A percentile compares a stretch with the other conserved stretches of the same genome.
phyloP scores from a whole-genome alignment of 2,888 invertebrate species.

The Smittia sp. region DNA sequence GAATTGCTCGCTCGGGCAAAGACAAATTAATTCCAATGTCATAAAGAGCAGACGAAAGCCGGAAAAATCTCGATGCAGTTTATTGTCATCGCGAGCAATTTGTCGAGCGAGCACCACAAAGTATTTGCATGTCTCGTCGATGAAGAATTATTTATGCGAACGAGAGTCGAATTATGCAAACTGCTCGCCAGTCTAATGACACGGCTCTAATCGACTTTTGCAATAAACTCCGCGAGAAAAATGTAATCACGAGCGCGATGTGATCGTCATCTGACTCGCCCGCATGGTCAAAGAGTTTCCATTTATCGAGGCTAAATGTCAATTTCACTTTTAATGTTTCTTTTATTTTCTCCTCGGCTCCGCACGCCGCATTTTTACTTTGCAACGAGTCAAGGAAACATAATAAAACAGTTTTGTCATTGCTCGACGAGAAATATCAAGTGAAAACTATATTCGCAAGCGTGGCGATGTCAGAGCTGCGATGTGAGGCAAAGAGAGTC shows the following conservation, averaged over 20 bases:
- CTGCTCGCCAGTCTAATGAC: not conserved
- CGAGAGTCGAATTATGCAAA: constrained; percentile 17
- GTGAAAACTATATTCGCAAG: too few relatives aligned
- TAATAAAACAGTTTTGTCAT: constrained; percentile 3
- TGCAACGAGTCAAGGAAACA: not conserved
- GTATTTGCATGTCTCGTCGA: not conserved
- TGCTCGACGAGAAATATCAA: not conserved
- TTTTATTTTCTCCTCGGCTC: not conserved
- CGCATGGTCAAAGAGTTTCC: not conserved
- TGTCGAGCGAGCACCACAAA: not conserved
- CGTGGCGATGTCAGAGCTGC: not conserved
- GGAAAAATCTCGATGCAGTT: not conserved
- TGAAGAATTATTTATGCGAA: not conserved
- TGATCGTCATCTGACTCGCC: not conserved
- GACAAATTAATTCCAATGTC: constrained; percentile 3
- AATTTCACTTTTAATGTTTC: constrained; percentile 1
- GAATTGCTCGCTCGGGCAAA: not conserved
- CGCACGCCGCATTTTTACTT: not conserved
- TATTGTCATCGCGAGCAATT: not conserved
- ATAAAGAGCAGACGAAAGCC: not conserved
- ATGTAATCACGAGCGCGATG: not conserved
- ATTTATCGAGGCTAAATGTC: not conserved
- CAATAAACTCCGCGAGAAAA: not conserved
- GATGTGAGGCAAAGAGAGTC: not conserved
- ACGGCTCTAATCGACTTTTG: not conserved